phyloP scores from a whole-genome alignment of 2,797 vertebrate genomes.

The Enteromius thamalakanensis region DNA sequence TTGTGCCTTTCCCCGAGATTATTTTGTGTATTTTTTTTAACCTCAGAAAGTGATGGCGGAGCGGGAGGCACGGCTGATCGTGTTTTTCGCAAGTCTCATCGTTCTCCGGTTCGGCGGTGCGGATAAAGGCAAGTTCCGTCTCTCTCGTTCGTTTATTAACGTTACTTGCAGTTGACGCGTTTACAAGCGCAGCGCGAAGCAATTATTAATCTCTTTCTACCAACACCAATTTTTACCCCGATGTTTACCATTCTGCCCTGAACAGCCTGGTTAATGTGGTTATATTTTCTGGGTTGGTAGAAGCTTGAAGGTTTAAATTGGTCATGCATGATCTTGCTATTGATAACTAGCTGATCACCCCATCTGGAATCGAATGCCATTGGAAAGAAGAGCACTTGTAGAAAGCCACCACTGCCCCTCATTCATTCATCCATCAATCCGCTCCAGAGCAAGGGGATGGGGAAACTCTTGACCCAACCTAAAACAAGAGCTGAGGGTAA shows the following conservation, averaged over 20 bases:
- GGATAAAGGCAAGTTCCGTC: slow-evolving; percentile 55
- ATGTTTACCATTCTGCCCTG: neutral
- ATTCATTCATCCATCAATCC: neutral
- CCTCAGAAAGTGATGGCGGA: slow-evolving; percentile 63
- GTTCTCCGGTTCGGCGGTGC: slow-evolving; percentile 29
- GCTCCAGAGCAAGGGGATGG: neutral
- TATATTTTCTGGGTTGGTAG: neutral
- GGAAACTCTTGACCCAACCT: slow-evolving; percentile 5
- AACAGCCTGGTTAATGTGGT: neutral
- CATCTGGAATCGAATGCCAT: neutral
- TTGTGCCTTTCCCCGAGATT: slow-evolving; percentile 21
- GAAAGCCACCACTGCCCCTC: neutral
- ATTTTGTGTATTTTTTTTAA: slow-evolving; percentile 24
- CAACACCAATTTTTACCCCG: too few species aligned
- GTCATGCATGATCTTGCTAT: neutral
- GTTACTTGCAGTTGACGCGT: neutral
- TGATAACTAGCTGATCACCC: neutral
- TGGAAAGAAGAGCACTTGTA: slow-evolving; percentile 2
- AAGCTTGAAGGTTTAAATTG: neutral
- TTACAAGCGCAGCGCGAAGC: neutral
- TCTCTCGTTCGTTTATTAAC: neutral
- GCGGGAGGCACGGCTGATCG: slow-evolving; percentile 50
- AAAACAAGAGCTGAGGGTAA: slow-evolving; percentile 7
- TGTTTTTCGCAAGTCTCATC: slow-evolving; percentile 45
- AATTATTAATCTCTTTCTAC: neutral